These are phyloP conservation scores for Caenorhabditis zanzibari DNA, from an alignment of 2,888 invertebrate genomes.

Conservation along the genomic window DNA sequence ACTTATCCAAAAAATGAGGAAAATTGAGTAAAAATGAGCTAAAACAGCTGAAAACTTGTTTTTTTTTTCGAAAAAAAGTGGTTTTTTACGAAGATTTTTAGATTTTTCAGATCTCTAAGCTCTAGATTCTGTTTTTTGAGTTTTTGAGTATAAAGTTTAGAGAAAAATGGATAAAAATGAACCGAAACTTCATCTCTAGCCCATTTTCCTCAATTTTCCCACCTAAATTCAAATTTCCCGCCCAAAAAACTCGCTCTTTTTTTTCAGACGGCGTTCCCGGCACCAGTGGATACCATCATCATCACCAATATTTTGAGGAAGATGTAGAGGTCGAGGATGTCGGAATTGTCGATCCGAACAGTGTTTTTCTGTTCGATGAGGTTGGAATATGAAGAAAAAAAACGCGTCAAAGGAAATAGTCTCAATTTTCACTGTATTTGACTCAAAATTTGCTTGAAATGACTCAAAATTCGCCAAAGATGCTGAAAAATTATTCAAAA, in stretches of 20 bases:
- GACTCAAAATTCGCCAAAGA: too few relatives aligned
- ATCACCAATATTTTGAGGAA: slow-evolving; percentile 23
- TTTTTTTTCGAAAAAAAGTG: not conserved
- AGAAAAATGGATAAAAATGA: not conserved
- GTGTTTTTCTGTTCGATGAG: slow-evolving; percentile 40
- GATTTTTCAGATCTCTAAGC: too few relatives aligned
- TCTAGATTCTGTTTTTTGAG: too few relatives aligned
- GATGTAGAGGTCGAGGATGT: too few relatives aligned
- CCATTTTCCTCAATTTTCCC: not conserved
- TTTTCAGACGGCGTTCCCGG: slow-evolving; percentile 13
- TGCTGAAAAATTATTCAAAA: not conserved
- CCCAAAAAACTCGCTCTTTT: not conserved
- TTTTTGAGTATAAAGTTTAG: too few relatives aligned
- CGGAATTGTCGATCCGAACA: slow-evolving; percentile 23
- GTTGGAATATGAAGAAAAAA: not conserved
- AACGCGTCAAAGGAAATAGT: too few relatives aligned
- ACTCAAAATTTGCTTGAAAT: too few relatives aligned
- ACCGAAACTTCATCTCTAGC: not conserved
- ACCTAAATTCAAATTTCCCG: not conserved
- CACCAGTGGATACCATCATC: slow-evolving; percentile 21
- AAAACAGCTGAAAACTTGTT: not conserved
- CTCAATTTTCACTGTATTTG: too few relatives aligned
- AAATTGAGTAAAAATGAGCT: too few relatives aligned
- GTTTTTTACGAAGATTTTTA: too few relatives aligned
- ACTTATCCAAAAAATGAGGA: too few relatives aligned